phyloP scores from a whole-genome alignment of 2,113 vertebrate species.

The Antechinus stuartii region DNA sequence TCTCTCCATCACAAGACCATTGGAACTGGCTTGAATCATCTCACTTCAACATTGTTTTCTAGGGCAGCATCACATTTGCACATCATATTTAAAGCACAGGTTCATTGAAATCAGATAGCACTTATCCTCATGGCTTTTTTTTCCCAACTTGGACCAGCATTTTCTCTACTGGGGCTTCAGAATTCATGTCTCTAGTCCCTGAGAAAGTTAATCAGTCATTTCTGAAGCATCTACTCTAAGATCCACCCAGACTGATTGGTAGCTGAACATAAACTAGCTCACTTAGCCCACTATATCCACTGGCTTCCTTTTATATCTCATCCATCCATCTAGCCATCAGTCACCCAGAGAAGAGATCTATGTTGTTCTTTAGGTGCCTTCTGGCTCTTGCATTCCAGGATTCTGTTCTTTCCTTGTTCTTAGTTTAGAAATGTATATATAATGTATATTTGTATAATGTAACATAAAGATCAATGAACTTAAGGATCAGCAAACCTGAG shows the following conservation, averaged over 20 bases:
- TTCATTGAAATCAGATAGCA: neutral
- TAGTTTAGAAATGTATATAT: neutral
- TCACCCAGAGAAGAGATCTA: neutral
- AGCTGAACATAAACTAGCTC: neutral
- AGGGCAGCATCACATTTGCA: neutral
- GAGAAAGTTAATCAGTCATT: neutral
- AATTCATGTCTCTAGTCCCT: neutral
- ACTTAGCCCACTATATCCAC: neutral
- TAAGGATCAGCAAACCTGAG: neutral
- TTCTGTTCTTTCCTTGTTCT: slow-evolving; percentile 22
- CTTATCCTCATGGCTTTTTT: neutral
- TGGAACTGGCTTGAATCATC: too few species aligned
- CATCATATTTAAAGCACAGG: neutral
- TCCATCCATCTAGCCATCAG: neutral
- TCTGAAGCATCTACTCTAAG: neutral
- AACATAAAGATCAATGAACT: neutral
- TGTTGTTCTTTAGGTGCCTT: neutral
- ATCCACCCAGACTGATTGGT: neutral
- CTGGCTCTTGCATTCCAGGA: neutral
- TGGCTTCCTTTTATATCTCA: neutral
- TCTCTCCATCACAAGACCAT: too few species aligned
- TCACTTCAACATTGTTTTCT: neutral
- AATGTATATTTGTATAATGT: neutral
- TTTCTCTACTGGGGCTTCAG: neutral
- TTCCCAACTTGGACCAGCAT: neutral